A percentile compares a stretch with the other conserved stretches of the same genome.
Evolutionary conservation across 2,113 vertebrate species (phyloP).

Genomic region (Cyprinodon variegatus): DNA sequence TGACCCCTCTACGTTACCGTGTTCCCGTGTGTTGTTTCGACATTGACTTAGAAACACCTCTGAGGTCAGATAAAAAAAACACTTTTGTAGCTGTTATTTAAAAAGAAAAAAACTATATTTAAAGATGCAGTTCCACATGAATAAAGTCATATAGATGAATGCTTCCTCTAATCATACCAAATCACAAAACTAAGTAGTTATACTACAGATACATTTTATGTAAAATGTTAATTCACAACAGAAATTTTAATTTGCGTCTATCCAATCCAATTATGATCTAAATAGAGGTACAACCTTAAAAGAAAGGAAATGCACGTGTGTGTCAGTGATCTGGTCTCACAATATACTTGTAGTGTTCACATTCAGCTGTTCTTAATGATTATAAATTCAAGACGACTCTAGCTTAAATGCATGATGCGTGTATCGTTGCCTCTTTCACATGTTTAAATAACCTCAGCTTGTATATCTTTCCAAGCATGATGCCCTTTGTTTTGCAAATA

Average conservation of each 20-base stretch:
- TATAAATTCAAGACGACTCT: slow-evolving; percentile 36
- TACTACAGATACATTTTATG: neutral
- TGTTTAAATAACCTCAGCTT: slow-evolving; percentile 50
- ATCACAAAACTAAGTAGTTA: neutral
- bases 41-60: slow-evolving; percentile 41
- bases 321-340: neutral
- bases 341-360: neutral
- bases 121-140: slow-evolving; percentile 22
- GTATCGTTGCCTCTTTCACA: slow-evolving; percentile 15
- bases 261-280: neutral
- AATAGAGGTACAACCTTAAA: neutral
- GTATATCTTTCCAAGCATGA: slow-evolving; percentile 19
- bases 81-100: slow-evolving; percentile 32
- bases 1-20: slow-evolving; percentile 55
- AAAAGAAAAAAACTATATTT: slow-evolving; percentile 16
- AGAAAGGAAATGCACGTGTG: neutral
- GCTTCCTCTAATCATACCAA: slow-evolving; percentile 24
- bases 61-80: slow-evolving; percentile 31
- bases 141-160: slow-evolving; percentile 1
- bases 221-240: neutral
- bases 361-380: slow-evolving; percentile 15
- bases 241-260: neutral
- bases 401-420: slow-evolving; percentile 25
- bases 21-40: slow-evolving; percentile 61
- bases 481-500: slow-evolving; percentile 41